Evolutionary conservation across 2,888 invertebrate genomes (phyloP).

Genomic region (Callosobruchus maculatus): DNA sequence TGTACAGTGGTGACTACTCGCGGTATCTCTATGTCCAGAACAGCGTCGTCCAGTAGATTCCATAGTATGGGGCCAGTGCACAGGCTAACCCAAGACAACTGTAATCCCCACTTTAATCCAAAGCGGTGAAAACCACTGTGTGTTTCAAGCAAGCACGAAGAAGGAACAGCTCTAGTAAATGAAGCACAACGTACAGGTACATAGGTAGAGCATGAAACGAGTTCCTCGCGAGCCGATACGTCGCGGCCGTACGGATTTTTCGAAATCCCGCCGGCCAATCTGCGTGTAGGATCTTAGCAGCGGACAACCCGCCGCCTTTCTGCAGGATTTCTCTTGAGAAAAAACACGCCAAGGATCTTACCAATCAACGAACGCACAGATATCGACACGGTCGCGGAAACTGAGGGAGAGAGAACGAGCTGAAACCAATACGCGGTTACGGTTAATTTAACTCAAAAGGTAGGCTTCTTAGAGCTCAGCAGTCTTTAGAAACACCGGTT

Average conservation of each 20-base stretch:
- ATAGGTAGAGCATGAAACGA: neutral
- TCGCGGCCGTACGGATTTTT: neutral
- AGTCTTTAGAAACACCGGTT: neutral
- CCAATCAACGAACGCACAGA: neutral
- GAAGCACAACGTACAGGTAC: neutral
- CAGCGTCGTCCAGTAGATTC: no score
- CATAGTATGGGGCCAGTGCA: no score
- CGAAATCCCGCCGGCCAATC: neutral
- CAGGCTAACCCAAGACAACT: no score
- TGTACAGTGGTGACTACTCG: no score
- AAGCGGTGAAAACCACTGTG: no score
- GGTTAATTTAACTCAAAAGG: neutral
- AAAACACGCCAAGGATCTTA: neutral
- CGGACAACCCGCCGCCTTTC: neutral
- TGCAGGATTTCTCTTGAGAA: neutral
- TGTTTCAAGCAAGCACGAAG: neutral
- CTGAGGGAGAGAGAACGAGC: neutral
- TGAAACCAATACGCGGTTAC: neutral
- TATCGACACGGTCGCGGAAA: neutral
- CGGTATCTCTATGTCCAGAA: no score
- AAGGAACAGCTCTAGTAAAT: neutral
- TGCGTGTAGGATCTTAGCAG: neutral
- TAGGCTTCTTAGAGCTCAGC: neutral
- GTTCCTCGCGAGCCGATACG: neutral
- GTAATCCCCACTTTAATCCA: no score